Conservation (phyloP, 2,113 vertebrate genomes). For the Urocynchramus pylzowi region DNA sequence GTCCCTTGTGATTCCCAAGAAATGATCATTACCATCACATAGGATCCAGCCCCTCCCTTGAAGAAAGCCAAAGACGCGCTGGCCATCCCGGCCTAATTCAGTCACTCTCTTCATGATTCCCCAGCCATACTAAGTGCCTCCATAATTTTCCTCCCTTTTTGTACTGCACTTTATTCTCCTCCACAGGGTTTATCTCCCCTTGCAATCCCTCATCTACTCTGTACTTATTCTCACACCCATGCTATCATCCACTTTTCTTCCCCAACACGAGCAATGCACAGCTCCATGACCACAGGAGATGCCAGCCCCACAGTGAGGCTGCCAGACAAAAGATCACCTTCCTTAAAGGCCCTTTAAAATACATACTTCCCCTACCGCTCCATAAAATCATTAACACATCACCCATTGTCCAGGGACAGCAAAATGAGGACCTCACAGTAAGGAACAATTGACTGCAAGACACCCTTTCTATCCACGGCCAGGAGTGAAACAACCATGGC, state of each 20-base stretch:
- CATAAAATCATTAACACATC: not conserved
- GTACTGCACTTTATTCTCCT: not conserved
- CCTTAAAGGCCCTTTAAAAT: not conserved
- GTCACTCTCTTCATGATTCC: not conserved
- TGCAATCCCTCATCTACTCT: not conserved
- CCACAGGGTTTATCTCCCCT: not conserved
- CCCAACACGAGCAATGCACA: not conserved
- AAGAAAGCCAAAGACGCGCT: not conserved
- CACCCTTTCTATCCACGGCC: not conserved
- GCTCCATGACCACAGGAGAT: not conserved
- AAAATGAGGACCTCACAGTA: not conserved
- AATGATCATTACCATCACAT: rapidly evolving
- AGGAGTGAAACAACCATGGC: not conserved
- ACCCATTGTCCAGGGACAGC: not conserved
- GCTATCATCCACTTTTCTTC: not conserved
- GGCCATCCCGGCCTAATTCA: not conserved
- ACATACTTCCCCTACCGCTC: not conserved
- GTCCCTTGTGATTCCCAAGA: not conserved
- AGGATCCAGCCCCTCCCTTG: not conserved
- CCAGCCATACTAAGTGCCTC: not conserved
- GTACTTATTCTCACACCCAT: too few species aligned
- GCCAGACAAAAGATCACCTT: not conserved
- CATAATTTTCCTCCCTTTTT: not conserved
- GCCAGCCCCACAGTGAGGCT: not conserved
- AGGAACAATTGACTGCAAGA: not conserved